Conservation (phyloP, 2,888 invertebrate genomes). For the Sylvicola cinctus region DNA sequence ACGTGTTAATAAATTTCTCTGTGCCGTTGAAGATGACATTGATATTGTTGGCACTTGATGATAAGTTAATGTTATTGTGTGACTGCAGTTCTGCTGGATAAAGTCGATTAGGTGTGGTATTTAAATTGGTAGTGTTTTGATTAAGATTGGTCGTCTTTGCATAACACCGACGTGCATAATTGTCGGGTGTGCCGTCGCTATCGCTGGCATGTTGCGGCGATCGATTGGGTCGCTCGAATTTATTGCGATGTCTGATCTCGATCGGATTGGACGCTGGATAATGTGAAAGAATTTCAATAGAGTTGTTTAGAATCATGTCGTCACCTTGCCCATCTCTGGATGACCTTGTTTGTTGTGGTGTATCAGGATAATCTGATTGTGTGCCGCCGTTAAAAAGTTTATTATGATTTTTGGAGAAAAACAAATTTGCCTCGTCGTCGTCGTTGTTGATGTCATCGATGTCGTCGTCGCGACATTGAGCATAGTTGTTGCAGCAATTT, state of each 20-base stretch:
- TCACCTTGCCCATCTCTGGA: no score
- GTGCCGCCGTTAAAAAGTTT: no score
- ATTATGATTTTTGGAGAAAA: no score
- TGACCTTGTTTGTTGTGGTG: no score
- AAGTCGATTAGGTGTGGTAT: slow-evolving; percentile 2
- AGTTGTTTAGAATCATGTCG: no score
- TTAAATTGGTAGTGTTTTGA: slow-evolving; percentile 9
- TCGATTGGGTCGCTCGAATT: neutral
- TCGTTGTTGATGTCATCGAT: neutral
- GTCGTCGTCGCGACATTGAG: slow-evolving; percentile 14
- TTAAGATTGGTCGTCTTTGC: slow-evolving; percentile 24
- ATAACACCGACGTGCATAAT: slow-evolving; percentile 10
- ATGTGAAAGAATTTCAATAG: no score
- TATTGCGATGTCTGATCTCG: neutral
- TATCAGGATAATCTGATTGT: no score
- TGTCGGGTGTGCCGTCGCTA: slow-evolving; percentile 5
- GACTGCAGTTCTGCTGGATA: slow-evolving; percentile 11
- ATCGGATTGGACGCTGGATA: no score
- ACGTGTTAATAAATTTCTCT: slow-evolving; percentile 11
- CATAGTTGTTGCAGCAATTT: slow-evolving; percentile 23
- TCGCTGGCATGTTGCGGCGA: neutral
- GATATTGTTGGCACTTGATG: slow-evolving; percentile 23
- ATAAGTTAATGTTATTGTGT: slow-evolving; percentile 21
- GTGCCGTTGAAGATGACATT: slow-evolving; percentile 20
- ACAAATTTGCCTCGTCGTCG: no score